Conservation (phyloP, 2,797 vertebrate species). For the Scomberomorus guttatus region DNA sequence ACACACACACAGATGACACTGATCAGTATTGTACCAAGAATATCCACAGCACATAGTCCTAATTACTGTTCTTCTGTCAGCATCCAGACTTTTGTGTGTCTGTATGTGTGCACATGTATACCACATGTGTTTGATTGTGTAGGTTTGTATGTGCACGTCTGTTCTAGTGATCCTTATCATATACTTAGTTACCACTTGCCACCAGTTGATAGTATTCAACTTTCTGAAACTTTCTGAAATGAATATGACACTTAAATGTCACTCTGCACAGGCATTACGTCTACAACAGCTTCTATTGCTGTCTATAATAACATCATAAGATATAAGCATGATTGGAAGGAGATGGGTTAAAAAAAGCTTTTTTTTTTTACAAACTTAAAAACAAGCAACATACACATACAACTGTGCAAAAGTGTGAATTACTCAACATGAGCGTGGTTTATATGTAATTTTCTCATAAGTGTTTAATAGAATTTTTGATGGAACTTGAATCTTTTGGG, state of each 20-base stretch:
- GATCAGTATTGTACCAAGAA: constrained; percentile 76
- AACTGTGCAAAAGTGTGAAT: constrained; percentile 1
- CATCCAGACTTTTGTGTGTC: constrained; percentile 53
- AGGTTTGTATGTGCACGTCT: constrained; percentile 5
- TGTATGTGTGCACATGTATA: constrained; percentile 24
- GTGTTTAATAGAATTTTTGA: constrained; percentile 28
- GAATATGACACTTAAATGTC: constrained; percentile 3
- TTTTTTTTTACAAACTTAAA: background rate
- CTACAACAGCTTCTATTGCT: constrained; percentile 5
- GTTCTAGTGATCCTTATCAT: constrained; percentile 41
- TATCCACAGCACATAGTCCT: constrained; percentile 64
- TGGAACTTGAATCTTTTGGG: constrained; percentile 31
- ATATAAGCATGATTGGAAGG: background rate
- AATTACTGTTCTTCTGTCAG: constrained; percentile 71
- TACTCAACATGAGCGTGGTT: constrained; percentile 5
- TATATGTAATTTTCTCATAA: constrained; percentile 4
- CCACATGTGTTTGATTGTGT: constrained; percentile 20
- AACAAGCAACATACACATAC: background rate
- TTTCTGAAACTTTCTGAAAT: background rate
- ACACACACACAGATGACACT: constrained; percentile 62
- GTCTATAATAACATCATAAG: constrained; percentile 1
- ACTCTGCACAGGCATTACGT: background rate
- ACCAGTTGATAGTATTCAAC: constrained; percentile 43
- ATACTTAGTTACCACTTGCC: constrained; percentile 11
- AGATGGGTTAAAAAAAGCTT: background rate